Evolutionary conservation across 1,140 invertebrate genomes (phyloP).

Genomic region (Yoshiicerus persimilis): DNA sequence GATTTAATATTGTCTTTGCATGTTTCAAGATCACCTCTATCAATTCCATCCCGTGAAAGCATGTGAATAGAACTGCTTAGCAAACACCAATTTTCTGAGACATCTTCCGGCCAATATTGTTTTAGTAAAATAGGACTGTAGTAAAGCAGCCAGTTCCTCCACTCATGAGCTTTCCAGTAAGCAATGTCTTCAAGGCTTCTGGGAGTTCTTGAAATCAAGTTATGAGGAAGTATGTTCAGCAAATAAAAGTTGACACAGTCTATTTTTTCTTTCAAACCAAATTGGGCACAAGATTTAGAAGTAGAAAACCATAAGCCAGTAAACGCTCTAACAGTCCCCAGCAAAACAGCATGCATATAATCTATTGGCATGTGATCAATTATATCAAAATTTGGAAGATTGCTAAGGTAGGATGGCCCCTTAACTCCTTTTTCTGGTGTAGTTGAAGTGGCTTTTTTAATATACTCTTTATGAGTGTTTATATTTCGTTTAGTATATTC

Average conservation of each 20-base stretch:
- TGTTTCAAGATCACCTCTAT: not conserved
- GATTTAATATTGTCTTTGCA: not conserved
- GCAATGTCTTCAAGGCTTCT: not conserved
- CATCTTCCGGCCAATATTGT: not conserved
- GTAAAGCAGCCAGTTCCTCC: not conserved
- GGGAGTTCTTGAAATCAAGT: not conserved
- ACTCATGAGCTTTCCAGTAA: not conserved
- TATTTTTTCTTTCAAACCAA: not conserved
- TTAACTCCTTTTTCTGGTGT: conserved; percentile 39
- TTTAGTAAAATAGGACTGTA: not conserved
- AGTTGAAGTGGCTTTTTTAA: not conserved
- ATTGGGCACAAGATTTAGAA: not conserved
- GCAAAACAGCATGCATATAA: conserved; percentile 42
- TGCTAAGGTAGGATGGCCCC: conserved; percentile 30
- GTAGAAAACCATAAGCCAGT: conserved; percentile 37
- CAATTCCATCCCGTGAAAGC: not conserved
- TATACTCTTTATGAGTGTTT: conserved; percentile 3
- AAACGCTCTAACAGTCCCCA: conserved; percentile 44
- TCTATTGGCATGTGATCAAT: conserved; percentile 47
- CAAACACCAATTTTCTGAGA: not conserved
- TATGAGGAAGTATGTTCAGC: not conserved
- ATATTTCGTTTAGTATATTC: not conserved
- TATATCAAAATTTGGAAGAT: conserved; percentile 47
- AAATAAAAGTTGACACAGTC: conserved; percentile 4
- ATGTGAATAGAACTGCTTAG: not conserved